These are phyloP conservation scores for Troilus luridus DNA, from an alignment of 2,888 invertebrate species.

Conservation along the genomic window DNA sequence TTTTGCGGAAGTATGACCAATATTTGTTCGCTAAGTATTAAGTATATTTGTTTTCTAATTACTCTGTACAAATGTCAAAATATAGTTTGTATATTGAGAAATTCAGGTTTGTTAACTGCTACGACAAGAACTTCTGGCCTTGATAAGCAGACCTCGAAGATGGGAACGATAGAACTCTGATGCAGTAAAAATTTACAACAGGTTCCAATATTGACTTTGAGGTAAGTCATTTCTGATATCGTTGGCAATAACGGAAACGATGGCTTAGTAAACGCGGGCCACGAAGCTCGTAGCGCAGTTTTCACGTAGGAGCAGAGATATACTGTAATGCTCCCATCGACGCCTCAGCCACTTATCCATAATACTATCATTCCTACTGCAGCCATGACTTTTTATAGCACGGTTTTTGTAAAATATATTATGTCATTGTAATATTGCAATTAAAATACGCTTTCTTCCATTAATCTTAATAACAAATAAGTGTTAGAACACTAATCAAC, in stretches of 20 bases:
- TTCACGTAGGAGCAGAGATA: background rate
- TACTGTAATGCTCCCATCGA: background rate
- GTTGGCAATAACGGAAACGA: background rate
- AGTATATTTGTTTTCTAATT: too few species aligned
- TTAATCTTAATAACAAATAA: too few species aligned
- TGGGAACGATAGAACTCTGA: background rate
- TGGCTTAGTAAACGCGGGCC: background rate
- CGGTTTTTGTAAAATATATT: background rate
- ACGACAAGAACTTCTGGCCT: background rate
- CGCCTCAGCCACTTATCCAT: conserved; percentile 10
- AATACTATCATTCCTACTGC: background rate
- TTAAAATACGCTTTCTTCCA: background rate
- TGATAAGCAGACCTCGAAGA: background rate
- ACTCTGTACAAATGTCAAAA: too few species aligned
- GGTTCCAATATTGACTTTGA: background rate
- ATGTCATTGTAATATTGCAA: background rate
- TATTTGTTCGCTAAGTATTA: too few species aligned
- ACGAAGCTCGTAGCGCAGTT: background rate
- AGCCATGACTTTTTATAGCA: background rate
- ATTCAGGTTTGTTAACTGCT: background rate
- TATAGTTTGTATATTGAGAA: too few species aligned
- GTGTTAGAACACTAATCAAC: too few species aligned
- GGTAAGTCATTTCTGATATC: conserved; percentile 6
- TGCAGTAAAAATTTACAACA: conserved; percentile 1
- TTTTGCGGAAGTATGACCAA: too few species aligned